Conservation (phyloP, 2,797 vertebrate species). For the Spinus olivaceus region DNA sequence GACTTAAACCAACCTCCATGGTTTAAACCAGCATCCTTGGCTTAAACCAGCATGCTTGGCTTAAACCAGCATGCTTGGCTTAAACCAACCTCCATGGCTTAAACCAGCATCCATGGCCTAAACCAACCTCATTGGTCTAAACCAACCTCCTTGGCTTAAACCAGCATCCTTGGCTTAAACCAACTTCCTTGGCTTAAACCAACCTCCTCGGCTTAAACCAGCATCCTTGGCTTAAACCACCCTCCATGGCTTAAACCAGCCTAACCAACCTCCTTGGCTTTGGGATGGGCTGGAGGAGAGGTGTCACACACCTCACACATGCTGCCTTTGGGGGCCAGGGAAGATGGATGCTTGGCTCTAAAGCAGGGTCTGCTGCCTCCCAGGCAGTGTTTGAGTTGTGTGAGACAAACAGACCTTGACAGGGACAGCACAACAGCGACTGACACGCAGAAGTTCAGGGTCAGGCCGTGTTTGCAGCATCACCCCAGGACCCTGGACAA, state of each 20-base stretch:
- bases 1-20: no score
- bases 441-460: accelerated
- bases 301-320: neutral
- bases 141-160: neutral
- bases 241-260: neutral
- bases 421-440: accelerated
- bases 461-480: neutral
- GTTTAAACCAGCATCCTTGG: neutral
- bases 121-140: neutral
- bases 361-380: neutral
- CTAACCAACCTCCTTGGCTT: neutral
- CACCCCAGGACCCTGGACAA: neutral
- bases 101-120: no score
- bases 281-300: neutral
- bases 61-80: no score
- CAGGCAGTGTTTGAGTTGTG: neutral
- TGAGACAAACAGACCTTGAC: neutral
- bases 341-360: neutral
- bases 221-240: no score
- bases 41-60: no score
- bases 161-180: neutral
- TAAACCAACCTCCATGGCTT: no score
- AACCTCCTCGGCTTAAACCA: no score
- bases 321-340: neutral
- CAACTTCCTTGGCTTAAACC: no score